Evolutionary conservation across 2,113 vertebrate genomes (phyloP).

Genomic region (Emydocephalus ijimae): DNA sequence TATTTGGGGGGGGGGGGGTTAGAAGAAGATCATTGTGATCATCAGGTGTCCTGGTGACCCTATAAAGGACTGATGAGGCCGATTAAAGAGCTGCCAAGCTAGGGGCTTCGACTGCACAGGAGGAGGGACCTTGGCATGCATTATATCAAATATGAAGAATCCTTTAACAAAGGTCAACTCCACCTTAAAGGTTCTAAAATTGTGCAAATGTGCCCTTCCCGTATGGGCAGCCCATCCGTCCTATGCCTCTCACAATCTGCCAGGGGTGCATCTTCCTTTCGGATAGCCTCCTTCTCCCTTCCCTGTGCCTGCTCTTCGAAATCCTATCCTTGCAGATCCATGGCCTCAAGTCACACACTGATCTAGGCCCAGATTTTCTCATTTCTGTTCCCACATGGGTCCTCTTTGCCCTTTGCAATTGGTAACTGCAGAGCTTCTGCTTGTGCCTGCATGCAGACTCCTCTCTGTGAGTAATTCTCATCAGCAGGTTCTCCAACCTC

Average conservation of each 20-base stretch:
- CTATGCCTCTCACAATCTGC: not conserved
- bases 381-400: not conserved
- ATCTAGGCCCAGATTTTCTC: not conserved
- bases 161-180: constrained; percentile 1
- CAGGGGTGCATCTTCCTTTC: not conserved
- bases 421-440: constrained; percentile 63
- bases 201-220: not conserved
- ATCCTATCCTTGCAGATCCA: not conserved
- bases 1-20: not conserved
- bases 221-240: not conserved
- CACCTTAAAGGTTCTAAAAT: constrained; percentile 24
- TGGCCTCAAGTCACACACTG: accelerated
- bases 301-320: not conserved
- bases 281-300: not conserved
- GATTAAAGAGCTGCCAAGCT: not conserved
- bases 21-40: not conserved
- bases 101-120: not conserved
- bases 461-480: constrained; percentile 82
- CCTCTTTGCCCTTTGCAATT: not conserved
- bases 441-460: constrained; percentile 47
- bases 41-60: not conserved
- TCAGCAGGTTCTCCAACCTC: constrained; percentile 81
- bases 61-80: not conserved
- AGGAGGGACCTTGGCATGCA: not conserved
- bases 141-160: constrained; percentile 18